Percentiles rank a stretch among this genome's conserved stretches.
These are phyloP conservation scores for Echinarachnius parma DNA, from an alignment of 53 echinoderm and acorn worm genomes.

Conservation along the genomic window DNA sequence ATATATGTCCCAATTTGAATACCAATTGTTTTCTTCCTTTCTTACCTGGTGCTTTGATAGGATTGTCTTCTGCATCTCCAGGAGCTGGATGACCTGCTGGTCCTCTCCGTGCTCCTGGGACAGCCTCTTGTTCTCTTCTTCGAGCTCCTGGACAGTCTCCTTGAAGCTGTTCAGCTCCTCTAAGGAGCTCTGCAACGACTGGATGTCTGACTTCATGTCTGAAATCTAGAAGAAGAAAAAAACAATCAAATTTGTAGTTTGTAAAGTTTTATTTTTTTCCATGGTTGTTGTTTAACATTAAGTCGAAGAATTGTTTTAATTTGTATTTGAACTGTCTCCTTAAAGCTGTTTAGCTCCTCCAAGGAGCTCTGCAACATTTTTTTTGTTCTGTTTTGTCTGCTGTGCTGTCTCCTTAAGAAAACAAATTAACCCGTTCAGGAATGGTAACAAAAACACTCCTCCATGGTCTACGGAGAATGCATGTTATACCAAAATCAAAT, in stretches of 20 bases:
- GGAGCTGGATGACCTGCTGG: slow-evolving; percentile 93
- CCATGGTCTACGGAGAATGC: no score
- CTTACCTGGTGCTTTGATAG: slow-evolving; percentile 81
- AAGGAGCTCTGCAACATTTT: slow-evolving; percentile 54
- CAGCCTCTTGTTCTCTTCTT: slow-evolving; percentile 82
- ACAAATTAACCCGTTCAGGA: no score
- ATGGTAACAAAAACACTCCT: no score
- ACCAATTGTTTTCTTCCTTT: no score
- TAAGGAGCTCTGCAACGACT: slow-evolving; percentile 56
- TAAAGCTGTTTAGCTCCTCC: slow-evolving; percentile 56
- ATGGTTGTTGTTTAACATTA: no score
- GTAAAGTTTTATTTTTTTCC: no score
- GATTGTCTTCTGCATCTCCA: slow-evolving; percentile 99
- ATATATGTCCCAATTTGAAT: no score
- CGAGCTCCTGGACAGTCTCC: slow-evolving; percentile 52
- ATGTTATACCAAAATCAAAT: no score
- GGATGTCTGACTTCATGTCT: slow-evolving; percentile 67
- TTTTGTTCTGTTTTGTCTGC: no score
- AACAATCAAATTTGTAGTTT: no score
- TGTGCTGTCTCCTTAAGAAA: no score
- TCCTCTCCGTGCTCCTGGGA: slow-evolving; percentile 95
- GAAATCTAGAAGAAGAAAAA: slow-evolving; percentile 57
- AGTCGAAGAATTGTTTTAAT: no score
- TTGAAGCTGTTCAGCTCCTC: slow-evolving; percentile 57
- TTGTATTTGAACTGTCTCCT: slow-evolving; percentile 42